Conservation (phyloP, 2,888 invertebrate species). For the Acanthoscelides obtectus region DNA sequence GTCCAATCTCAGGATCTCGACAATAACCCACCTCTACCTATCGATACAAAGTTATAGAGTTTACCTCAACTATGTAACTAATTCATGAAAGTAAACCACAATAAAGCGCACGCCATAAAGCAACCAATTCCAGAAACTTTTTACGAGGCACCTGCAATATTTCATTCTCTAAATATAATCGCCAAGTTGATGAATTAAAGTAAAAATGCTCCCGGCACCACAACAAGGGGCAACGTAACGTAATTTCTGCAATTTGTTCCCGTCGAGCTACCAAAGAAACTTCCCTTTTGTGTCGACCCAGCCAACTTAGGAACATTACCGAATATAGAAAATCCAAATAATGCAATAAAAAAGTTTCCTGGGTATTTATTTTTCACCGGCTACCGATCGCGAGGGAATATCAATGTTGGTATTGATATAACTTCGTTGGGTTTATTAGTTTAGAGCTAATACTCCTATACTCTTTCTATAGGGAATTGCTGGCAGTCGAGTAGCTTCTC, state of each 20-base stretch:
- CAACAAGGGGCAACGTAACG: not conserved
- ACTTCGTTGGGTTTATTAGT: not conserved
- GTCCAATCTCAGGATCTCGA: too few relatives aligned
- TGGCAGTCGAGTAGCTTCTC: not conserved
- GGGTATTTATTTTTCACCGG: not conserved
- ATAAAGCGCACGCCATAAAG: not conserved
- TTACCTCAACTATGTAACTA: not conserved
- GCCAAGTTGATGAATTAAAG: conserved; percentile 2
- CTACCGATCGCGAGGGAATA: not conserved
- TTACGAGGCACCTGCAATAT: not conserved
- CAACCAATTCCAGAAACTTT: not conserved
- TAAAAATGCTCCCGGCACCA: conserved; percentile 2
- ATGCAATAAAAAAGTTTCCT: not conserved
- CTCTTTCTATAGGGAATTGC: not conserved
- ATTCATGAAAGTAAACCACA: not conserved
- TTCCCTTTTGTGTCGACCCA: not conserved
- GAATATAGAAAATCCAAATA: not conserved
- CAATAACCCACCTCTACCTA: too few relatives aligned
- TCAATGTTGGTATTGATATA: not conserved
- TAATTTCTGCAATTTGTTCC: conserved; percentile 4
- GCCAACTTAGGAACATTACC: not conserved
- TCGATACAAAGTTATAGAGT: too few relatives aligned
- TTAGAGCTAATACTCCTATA: not conserved
- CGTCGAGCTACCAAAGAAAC: not conserved
- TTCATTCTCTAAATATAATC: not conserved